Conservation (phyloP, 2,888 invertebrate genomes). For the Diaphora mendica region DNA sequence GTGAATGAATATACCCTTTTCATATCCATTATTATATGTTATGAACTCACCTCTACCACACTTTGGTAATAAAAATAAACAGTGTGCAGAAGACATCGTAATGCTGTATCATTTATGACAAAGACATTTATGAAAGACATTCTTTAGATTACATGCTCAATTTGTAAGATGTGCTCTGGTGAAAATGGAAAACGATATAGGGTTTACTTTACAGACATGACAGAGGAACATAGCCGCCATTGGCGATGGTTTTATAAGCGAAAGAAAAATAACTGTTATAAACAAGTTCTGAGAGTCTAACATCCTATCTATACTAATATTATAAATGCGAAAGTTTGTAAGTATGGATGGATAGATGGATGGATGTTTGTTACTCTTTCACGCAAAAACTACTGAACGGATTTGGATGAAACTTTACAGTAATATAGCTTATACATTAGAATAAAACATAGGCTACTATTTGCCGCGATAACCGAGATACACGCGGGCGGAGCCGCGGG, state of each 20-base stretch:
- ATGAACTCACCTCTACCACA: constrained; percentile 31
- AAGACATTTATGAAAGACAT: too few relatives aligned
- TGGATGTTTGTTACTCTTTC: too few relatives aligned
- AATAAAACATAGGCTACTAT: too few relatives aligned
- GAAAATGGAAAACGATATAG: not conserved
- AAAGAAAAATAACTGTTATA: not conserved
- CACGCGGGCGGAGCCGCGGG: too few relatives aligned
- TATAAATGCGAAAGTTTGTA: too few relatives aligned
- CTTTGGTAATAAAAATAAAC: constrained; percentile 49
- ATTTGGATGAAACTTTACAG: too few relatives aligned
- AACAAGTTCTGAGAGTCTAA: too few relatives aligned
- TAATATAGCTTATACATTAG: too few relatives aligned
- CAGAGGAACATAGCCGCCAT: not conserved
- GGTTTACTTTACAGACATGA: not conserved
- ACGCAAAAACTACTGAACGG: too few relatives aligned
- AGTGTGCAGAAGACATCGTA: constrained; percentile 33
- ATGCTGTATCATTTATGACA: constrained; percentile 38
- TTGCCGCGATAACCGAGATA: too few relatives aligned
- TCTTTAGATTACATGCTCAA: constrained; percentile 28
- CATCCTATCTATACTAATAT: too few relatives aligned
- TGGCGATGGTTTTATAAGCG: not conserved
- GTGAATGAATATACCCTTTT: not conserved
- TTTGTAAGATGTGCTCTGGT: not conserved
- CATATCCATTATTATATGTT: constrained; percentile 12
- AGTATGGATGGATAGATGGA: too few relatives aligned